phyloP scores from a whole-genome alignment of 1,140 invertebrate species.

The Philopotamus ludificatus region DNA sequence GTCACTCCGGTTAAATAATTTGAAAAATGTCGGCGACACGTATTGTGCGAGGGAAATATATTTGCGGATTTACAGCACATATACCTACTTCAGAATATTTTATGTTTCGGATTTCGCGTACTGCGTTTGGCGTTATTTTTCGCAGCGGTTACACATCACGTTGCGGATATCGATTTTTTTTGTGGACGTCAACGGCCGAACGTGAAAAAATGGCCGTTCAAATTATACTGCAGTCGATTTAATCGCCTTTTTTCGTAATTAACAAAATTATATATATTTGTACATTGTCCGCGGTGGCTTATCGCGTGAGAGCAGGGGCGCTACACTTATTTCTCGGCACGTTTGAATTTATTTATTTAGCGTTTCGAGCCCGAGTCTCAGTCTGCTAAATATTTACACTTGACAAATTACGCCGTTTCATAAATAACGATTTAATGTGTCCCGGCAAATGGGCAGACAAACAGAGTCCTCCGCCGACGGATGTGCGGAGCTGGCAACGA shows the following conservation, averaged over 20 bases:
- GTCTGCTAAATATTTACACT: slow-evolving; percentile 17
- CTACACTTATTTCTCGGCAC: slow-evolving; percentile 1
- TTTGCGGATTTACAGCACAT: neutral
- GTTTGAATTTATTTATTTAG: neutral
- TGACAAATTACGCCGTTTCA: slow-evolving; percentile 15
- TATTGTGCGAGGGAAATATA: neutral
- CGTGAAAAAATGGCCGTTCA: no score
- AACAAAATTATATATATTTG: no score
- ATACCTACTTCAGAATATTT: neutral
- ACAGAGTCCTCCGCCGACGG: slow-evolving; percentile 5
- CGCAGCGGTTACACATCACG: no score
- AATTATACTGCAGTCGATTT: no score
- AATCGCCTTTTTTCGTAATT: no score
- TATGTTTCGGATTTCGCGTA: neutral
- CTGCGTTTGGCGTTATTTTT: neutral
- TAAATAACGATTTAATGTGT: slow-evolving; percentile 17
- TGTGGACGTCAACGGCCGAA: no score
- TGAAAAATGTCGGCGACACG: neutral
- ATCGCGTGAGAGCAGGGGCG: neutral
- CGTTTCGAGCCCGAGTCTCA: neutral
- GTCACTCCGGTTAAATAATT: neutral
- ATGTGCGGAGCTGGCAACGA: no score
- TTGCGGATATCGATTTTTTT: no score
- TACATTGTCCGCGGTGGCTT: neutral
- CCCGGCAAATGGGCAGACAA: neutral